Conservation (phyloP, 2,797 vertebrate species). For the Ctenopoma kingsleyae region DNA sequence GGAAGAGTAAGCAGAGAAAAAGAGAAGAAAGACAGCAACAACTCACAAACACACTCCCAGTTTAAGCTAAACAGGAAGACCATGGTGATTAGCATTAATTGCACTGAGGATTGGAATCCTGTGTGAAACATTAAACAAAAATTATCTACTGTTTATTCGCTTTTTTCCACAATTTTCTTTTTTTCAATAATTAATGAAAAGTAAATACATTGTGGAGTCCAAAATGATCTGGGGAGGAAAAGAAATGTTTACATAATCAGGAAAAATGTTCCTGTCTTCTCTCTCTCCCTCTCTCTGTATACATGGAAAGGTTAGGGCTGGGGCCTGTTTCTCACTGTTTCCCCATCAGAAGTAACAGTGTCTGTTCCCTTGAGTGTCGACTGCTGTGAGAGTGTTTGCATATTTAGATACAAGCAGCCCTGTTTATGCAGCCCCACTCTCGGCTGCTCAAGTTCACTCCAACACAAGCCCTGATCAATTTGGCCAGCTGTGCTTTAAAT, state of each 20-base stretch:
- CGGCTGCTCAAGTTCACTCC: conserved; percentile 90
- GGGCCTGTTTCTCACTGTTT: conserved; percentile 87
- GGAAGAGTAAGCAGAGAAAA: conserved; percentile 21
- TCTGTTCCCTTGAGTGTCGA: conserved; percentile 88
- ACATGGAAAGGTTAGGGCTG: conserved; percentile 90
- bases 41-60: conserved; percentile 82
- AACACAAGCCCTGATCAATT: conserved; percentile 92
- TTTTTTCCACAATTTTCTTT: conserved; percentile 65
- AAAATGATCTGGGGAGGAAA: conserved; percentile 90
- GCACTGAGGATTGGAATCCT: conserved; percentile 87
- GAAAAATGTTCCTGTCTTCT: conserved; percentile 74
- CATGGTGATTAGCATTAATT: conserved; percentile 93
- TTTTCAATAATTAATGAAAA: conserved; percentile 96
- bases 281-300: conserved; percentile 82
- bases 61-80: conserved; percentile 92
- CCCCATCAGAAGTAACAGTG: conserved; percentile 92
- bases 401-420: conserved; percentile 89
- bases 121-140: conserved; percentile 96
- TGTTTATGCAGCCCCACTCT: conserved; percentile 96
- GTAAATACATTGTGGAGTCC: conserved; percentile 93
- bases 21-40: conserved; percentile 43
- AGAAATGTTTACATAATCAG: conserved; percentile 94
- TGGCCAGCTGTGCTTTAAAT: conserved; percentile 94
- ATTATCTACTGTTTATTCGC: conserved; percentile 91
- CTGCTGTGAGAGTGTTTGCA: conserved; percentile 92